Conservation (phyloP, 2,888 invertebrate genomes). For the Heliconius ismenius region DNA sequence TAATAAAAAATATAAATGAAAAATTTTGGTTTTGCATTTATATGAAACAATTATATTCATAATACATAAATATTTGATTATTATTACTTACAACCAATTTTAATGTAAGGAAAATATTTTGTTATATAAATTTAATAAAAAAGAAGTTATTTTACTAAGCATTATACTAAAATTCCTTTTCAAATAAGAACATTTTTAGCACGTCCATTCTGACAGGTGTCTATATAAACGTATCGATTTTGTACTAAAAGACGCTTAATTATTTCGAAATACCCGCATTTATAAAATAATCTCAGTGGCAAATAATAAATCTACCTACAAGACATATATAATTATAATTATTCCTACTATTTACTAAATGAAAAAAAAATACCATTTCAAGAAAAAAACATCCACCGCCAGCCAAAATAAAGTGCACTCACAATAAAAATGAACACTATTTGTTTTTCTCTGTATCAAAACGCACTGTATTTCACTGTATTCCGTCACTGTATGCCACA, state of each 20-base stretch:
- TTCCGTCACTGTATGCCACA: conserved; percentile 15
- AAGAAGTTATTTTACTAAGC: too few species aligned
- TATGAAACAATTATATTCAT: too few species aligned
- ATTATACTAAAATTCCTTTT: background rate
- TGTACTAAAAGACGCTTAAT: background rate
- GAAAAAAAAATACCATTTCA: background rate
- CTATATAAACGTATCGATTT: background rate
- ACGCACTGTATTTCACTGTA: conserved; percentile 10
- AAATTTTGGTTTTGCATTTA: too few species aligned
- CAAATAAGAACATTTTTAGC: background rate
- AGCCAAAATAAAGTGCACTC: background rate
- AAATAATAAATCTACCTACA: background rate
- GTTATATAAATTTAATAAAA: too few species aligned
- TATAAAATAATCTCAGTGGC: background rate
- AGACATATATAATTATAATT: background rate
- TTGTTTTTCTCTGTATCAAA: background rate
- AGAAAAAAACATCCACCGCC: conserved; percentile 4
- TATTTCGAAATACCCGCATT: background rate
- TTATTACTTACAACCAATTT: too few species aligned
- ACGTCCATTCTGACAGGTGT: conserved; percentile 4
- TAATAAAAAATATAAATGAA: too few species aligned
- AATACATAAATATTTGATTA: too few species aligned
- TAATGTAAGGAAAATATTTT: too few species aligned
- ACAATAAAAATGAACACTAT: background rate
- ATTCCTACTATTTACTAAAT: background rate